Base-by-base conservation (phyloP, 2,797 vertebrate species). In the Euthynnus affinis region DNA sequence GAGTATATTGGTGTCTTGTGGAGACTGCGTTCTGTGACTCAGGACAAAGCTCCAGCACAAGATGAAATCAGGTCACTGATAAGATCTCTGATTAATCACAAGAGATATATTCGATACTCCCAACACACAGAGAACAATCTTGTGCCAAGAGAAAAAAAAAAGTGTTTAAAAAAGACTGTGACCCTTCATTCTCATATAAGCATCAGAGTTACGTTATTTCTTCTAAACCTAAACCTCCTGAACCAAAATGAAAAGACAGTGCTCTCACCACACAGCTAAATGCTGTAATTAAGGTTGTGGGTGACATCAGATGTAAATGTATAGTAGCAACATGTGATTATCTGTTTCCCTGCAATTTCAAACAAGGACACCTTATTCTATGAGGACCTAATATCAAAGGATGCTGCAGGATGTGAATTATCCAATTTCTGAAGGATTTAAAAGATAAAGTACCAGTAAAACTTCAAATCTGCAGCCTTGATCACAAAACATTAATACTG, bases 51-150 rank as follows among this genome's bases (percentile, higher is more conserved):
- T 14, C 8, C 9, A 27, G 9, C 42, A 51, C 32, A 51, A n/a
- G 18, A 62, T 0, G 2, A 64, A 83, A 86, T 52, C 44, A 60
- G 74, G 37, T 71, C 78, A 76, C 46, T 32, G 32, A 23, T 58
- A 25, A 2, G 29, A 71, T 64, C 15, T 25, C 25, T 18, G 14
- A 77, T 76, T 53, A 51, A 72, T 61, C 61, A 76, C 60, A 69
- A 53, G 34, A 34, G 22, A 71, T 42, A 71, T 22, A 60, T 67
- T 14, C 55, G 49, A 67, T 20, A 10, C 34, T 40, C 4, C 22
- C 6, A 37, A n/a, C 29, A 23, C 46, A 51, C 1, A 1, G 9
- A 59, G 9, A 46, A 27, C 22, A 15, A 27, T 7, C 18, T 42
- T 12, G 4, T 6, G 10, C 49, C 32, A 15, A 7, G 5, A 48